Evolutionary conservation across 2,888 invertebrate genomes (phyloP).

Genomic region (Hypsopygia costalis): DNA sequence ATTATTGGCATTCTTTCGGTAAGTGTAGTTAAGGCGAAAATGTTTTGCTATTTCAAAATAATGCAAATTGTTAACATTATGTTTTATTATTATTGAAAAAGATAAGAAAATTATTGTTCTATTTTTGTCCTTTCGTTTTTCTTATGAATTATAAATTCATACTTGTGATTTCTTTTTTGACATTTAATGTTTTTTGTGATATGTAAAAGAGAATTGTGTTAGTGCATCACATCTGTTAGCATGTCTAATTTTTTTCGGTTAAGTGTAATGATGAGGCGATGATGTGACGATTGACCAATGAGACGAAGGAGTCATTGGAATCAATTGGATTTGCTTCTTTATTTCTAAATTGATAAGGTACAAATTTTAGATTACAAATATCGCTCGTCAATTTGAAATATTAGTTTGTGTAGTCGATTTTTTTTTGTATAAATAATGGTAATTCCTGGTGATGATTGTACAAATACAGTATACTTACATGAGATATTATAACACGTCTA

Average conservation of each 20-base stretch:
- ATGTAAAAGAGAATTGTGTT: constrained; percentile 73
- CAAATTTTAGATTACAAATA: constrained; percentile 61
- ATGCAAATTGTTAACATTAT: constrained; percentile 51
- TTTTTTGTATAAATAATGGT: constrained; percentile 27
- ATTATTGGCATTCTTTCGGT: constrained; percentile 46
- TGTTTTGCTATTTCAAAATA: constrained; percentile 46
- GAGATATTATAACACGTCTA: constrained; percentile 53
- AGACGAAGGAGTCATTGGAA: constrained; percentile 36
- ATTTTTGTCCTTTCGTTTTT: constrained; percentile 66
- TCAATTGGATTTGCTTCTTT: constrained; percentile 49
- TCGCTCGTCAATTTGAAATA: constrained; percentile 43
- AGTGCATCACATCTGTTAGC: constrained; percentile 71
- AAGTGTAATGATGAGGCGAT: constrained; percentile 45
- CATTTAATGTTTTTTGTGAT: constrained; percentile 81
- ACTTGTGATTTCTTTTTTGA: constrained; percentile 79
- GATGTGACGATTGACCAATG: constrained; percentile 36
- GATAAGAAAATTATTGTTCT: constrained; percentile 49
- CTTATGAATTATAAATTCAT: constrained; percentile 80
- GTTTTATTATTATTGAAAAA: constrained; percentile 43
- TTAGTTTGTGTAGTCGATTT: constrained; percentile 28
- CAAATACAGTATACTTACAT: constrained; percentile 41
- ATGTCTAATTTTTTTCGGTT: constrained; percentile 50
- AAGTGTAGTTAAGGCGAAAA: constrained; percentile 48
- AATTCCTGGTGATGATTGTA: constrained; percentile 38
- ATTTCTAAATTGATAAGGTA: constrained; percentile 55